Percentiles rank a stretch among this genome's conserved stretches.
phyloP scores from a whole-genome alignment of 1,140 invertebrate species.

The Holcopasites calliopsidis region DNA sequence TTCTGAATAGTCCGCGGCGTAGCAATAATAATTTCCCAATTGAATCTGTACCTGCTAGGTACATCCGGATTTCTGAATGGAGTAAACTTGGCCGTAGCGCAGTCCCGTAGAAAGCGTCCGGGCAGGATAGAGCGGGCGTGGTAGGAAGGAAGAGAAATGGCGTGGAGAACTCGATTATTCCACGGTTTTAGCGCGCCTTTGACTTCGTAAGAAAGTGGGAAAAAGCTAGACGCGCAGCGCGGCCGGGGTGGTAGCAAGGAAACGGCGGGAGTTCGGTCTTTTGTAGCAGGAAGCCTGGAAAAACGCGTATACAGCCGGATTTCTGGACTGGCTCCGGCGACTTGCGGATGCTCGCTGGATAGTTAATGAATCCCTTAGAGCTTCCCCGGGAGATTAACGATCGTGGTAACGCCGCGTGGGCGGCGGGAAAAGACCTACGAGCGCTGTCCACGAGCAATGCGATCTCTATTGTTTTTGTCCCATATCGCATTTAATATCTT shows the following conservation, averaged over 20 bases:
- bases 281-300: conserved; percentile 2
- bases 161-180: conserved; percentile 47
- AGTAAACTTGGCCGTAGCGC: too few species aligned
- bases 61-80: too few species aligned
- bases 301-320: conserved; percentile 32
- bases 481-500: too few species aligned
- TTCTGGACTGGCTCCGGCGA: conserved; percentile 42
- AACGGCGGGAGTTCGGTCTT: conserved; percentile 8
- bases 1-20: too few species aligned
- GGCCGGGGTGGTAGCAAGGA: conserved; percentile 6
- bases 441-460: conserved; percentile 33
- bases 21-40: too few species aligned
- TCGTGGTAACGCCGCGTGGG: conserved; percentile 29
- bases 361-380: conserved; percentile 59
- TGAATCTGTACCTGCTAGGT: too few species aligned
- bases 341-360: conserved; percentile 40
- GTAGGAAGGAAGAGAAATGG: not conserved
- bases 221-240: conserved; percentile 19
- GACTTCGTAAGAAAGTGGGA: not conserved
- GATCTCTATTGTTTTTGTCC: too few species aligned
- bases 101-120: too few species aligned
- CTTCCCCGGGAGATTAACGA: conserved; percentile 61
- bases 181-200: conserved; percentile 32
- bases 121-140: too few species aligned
- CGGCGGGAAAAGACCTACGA: conserved; percentile 17